A percentile compares a stretch with the other conserved stretches of the same genome.
These are phyloP conservation scores for Ancistrus triradiatus DNA, from an alignment of 2,113 vertebrate species.

Conservation along the genomic window DNA sequence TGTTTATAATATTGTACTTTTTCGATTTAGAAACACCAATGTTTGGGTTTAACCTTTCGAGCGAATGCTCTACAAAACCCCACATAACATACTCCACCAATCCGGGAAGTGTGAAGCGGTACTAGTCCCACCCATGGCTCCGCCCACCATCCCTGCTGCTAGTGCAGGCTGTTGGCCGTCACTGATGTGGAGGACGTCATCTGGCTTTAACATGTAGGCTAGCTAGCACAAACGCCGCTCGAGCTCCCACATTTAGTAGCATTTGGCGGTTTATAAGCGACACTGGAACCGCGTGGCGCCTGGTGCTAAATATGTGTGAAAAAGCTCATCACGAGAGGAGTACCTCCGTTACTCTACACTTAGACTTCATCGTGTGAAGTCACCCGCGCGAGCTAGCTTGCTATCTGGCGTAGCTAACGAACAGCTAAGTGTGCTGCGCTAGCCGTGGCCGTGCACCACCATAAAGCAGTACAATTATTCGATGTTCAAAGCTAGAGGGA, in stretches of 20 bases:
- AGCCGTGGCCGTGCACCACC: conserved; percentile 14
- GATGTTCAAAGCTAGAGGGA: conserved; percentile 18
- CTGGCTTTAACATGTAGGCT: conserved; percentile 59
- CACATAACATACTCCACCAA: too few relatives aligned
- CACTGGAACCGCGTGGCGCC: conserved; percentile 12
- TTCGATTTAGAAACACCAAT: too few relatives aligned
- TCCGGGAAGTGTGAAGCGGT: conserved; percentile 22
- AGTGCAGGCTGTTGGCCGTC: conserved; percentile 41
- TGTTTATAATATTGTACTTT: too few relatives aligned
- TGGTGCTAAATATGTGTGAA: conserved; percentile 59
- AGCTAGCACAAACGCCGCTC: conserved; percentile 56
- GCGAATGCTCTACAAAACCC: too few relatives aligned
- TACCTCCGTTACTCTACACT: conserved; percentile 53
- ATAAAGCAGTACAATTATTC: conserved; percentile 3
- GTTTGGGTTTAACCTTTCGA: too few relatives aligned
- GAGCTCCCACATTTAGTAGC: conserved; percentile 47
- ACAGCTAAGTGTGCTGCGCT: conserved; percentile 24
- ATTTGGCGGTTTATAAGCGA: conserved; percentile 14
- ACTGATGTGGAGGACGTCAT: conserved; percentile 67
- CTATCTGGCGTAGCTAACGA: conserved; percentile 59
- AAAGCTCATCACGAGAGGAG: conserved; percentile 54
- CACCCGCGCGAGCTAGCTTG: conserved; percentile 42
- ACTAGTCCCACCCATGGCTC: conserved; percentile 25
- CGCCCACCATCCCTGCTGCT: background rate
- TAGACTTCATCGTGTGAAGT: conserved; percentile 62